Evolutionary conservation across 2,888 invertebrate genomes (phyloP), one percentile per base, ranked within the genome.

Genomic region (Drosophila buzzatii): DNA sequence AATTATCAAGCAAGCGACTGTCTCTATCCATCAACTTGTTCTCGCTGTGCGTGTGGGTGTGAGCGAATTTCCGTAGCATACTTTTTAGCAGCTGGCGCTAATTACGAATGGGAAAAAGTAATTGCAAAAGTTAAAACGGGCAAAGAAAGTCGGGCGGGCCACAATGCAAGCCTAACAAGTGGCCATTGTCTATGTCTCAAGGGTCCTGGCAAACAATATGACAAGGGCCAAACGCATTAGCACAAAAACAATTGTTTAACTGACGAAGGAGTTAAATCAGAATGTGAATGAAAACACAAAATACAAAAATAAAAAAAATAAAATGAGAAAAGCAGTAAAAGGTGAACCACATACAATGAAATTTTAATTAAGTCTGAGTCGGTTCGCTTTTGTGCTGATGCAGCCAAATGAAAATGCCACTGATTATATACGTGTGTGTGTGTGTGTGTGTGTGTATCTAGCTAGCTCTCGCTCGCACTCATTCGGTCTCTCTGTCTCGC

Each of bases 321-420:
- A 42, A 42, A 9, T 18, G 14, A 42, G 16, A 56, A 56, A 65
- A 70, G 69, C 62, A 69, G 63, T 73, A 66, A 71, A 80, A 88
- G 83, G 77, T 85, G 70, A 67, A 71, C 79, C 78, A 73, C 83
- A 76, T 72, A 89, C 89, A 85, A 85, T 85, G 85, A 85, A 87
- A 87, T 85, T 85, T 89, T 85, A 85, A 85, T 85, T 85, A 85
- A 87, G 85, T 85, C 90, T 81, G 85, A 73, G 89, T 68, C 64
- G 67, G 68, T 74, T 64, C 66, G 62, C 82, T 78, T 84, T 89
- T 85, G 85, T 85, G 77, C 80, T 80, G 85, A 85, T 77, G 87
- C 89, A 85, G 82, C 85, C 82, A 71, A 87, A 89, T 77, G 89
- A 86, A 84, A 86, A 85, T 81, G 86, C 89, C 73, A 81, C 89